These are phyloP conservation scores for Polymixis lichenea DNA, from an alignment of 2,888 invertebrate genomes.

Conservation along the genomic window DNA sequence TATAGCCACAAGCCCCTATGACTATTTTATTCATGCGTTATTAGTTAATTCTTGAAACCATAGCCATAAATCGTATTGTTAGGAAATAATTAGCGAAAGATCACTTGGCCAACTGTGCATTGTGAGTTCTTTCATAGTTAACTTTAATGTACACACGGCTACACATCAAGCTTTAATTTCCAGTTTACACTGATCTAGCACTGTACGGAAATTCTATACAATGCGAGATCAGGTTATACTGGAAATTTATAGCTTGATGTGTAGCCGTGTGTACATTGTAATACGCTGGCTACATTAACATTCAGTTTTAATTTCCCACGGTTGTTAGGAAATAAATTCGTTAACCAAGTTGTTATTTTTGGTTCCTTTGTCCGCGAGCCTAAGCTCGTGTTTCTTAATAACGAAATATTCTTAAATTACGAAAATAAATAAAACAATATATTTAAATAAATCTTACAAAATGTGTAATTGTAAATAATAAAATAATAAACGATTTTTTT, in stretches of 20 bases:
- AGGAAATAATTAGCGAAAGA: background rate
- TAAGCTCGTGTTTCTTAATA: background rate
- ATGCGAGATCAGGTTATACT: too few relatives aligned
- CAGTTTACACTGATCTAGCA: too few relatives aligned
- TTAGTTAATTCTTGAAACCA: background rate
- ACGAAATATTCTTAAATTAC: background rate
- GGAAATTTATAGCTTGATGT: too few relatives aligned
- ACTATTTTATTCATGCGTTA: background rate
- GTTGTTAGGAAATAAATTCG: background rate
- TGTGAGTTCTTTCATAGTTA: background rate
- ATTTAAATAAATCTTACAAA: slow-evolving; percentile 30
- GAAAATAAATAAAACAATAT: slow-evolving; percentile 11
- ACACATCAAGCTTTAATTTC: too few relatives aligned
- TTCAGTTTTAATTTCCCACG: slow-evolving; percentile 12
- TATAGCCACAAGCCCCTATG: too few relatives aligned
- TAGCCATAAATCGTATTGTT: background rate
- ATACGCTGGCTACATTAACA: background rate
- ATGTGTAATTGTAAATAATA: slow-evolving; percentile 32
- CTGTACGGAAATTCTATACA: too few relatives aligned
- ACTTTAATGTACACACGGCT: background rate
- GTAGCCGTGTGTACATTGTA: too few relatives aligned
- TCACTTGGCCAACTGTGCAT: background rate
- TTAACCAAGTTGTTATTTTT: background rate
- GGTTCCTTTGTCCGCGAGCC: background rate
- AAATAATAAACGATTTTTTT: slow-evolving; percentile 14